A percentile compares a stretch with the other conserved stretches of the same genome.
phyloP scores from a whole-genome alignment of 2,113 vertebrate genomes.

The Notiomystis cincta region DNA sequence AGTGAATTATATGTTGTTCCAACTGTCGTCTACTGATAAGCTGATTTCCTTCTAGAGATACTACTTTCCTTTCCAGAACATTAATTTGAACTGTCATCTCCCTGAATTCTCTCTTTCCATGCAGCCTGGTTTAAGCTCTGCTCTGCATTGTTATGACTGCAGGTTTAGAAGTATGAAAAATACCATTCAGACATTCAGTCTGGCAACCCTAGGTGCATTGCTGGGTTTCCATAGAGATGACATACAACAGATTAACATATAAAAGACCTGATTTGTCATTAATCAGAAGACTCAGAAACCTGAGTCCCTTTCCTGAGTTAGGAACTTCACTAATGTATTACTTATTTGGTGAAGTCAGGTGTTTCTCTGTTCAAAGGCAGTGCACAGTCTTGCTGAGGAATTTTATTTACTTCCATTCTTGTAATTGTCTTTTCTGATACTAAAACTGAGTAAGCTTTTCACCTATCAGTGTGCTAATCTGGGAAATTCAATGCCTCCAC shows the following conservation, averaged over 20 bases:
- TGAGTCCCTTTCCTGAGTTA: background rate
- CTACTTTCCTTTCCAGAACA: background rate
- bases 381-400: background rate
- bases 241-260: background rate
- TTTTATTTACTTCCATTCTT: background rate
- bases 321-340: background rate
- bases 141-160: background rate
- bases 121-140: background rate
- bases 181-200: background rate
- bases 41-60: background rate
- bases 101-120: background rate
- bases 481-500: background rate
- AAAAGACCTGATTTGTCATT: background rate
- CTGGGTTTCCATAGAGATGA: background rate
- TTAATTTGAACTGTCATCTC: background rate
- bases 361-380: background rate
- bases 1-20: background rate
- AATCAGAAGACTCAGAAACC: background rate
- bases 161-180: background rate
- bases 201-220: background rate
- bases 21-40: background rate
- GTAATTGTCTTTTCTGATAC: background rate
- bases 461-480: background rate
- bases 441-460: background rate
- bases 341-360: background rate